Evolutionary conservation across 1,140 invertebrate species (phyloP).

Genomic region (Macrobrachium nipponense): DNA sequence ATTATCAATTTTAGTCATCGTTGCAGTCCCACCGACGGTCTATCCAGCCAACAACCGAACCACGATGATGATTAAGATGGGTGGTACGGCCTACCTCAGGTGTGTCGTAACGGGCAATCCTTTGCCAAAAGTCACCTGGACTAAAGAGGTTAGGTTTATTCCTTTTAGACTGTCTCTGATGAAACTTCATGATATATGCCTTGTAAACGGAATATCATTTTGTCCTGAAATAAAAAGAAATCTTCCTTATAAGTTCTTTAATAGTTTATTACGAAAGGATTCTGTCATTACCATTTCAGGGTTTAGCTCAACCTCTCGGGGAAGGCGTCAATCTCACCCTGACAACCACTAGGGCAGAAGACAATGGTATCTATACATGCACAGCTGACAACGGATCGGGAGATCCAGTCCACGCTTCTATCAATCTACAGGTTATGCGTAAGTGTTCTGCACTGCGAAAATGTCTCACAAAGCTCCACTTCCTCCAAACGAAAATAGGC

Average conservation of each 20-base stretch:
- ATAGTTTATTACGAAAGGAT: background rate
- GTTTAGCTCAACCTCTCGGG: background rate
- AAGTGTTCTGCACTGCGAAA: background rate
- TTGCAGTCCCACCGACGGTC: slow-evolving; percentile 41
- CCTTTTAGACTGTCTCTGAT: background rate
- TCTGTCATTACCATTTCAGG: background rate
- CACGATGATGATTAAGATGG: slow-evolving; percentile 24
- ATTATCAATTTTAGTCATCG: background rate
- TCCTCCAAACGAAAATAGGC: too few species aligned
- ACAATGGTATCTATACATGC: slow-evolving; percentile 38
- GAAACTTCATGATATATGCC: background rate
- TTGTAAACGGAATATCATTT: background rate
- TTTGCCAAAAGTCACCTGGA: slow-evolving; percentile 34
- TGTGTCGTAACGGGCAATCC: slow-evolving; percentile 26
- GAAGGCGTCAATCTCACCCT: background rate
- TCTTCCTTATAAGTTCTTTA: background rate
- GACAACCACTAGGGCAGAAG: slow-evolving; percentile 1
- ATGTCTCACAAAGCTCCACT: too few species aligned
- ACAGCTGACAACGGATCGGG: slow-evolving; percentile 27
- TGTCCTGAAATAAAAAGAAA: background rate
- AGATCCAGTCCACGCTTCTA: background rate
- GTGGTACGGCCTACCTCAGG: slow-evolving; percentile 1
- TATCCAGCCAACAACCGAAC: slow-evolving; percentile 44
- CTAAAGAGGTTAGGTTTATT: background rate
- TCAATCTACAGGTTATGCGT: slow-evolving; percentile 41